phyloP scores from a whole-genome alignment of 2,888 invertebrate genomes.

The Pollenia griseotomentosa region DNA sequence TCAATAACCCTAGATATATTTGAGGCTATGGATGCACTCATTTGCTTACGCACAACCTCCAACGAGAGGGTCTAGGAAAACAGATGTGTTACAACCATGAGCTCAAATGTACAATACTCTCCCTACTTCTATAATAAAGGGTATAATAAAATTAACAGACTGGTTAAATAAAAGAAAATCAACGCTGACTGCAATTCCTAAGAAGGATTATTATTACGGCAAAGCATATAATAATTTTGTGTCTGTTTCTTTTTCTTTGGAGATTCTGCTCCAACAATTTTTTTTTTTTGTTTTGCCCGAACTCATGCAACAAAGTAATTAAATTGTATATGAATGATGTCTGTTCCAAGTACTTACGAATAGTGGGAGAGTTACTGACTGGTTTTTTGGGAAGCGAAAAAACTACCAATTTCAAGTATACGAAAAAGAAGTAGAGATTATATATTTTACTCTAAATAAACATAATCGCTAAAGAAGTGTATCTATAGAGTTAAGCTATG shows the following conservation, averaged over 20 bases:
- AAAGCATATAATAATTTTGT: slow-evolving; percentile 34
- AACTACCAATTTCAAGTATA: too few relatives aligned
- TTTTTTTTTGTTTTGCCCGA: not conserved
- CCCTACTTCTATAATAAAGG: too few relatives aligned
- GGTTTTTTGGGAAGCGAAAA: not conserved
- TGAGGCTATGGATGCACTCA: too few relatives aligned
- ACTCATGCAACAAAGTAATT: slow-evolving; percentile 68
- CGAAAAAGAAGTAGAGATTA: not conserved
- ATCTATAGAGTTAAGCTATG: too few relatives aligned
- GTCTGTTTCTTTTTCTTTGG: not conserved
- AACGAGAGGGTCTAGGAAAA: too few relatives aligned
- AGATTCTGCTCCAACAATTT: not conserved
- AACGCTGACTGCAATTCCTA: slow-evolving; percentile 43
- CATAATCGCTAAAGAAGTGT: too few relatives aligned
- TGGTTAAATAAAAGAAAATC: slow-evolving; percentile 19
- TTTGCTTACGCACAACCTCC: too few relatives aligned
- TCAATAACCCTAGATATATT: too few relatives aligned
- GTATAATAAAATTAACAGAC: not conserved
- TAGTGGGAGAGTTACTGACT: slow-evolving; percentile 47
- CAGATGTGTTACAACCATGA: too few relatives aligned
- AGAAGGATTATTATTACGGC: slow-evolving; percentile 58
- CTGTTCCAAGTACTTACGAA: slow-evolving; percentile 14
- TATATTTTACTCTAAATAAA: too few relatives aligned
- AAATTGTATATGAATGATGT: slow-evolving; percentile 50
- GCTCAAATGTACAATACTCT: too few relatives aligned